phyloP scores from a whole-genome alignment of 2,888 invertebrate genomes.

The Lutraria lutraria region DNA sequence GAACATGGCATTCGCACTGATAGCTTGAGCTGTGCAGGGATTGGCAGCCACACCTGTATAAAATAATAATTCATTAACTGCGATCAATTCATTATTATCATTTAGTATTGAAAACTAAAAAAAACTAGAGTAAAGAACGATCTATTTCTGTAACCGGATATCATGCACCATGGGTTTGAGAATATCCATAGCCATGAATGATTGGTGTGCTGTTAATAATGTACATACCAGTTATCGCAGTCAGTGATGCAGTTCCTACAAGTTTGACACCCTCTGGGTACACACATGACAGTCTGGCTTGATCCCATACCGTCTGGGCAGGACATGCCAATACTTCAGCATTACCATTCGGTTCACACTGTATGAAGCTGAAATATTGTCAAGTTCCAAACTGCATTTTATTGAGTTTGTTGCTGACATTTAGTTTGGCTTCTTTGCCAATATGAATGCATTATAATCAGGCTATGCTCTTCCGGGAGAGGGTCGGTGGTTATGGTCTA shows the following conservation, averaged over 20 bases:
- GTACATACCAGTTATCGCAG: background rate
- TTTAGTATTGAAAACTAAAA: background rate
- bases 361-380: constrained; percentile 67
- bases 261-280: constrained; percentile 43
- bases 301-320: constrained; percentile 75
- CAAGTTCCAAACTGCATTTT: background rate
- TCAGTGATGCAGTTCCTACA: background rate
- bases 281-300: constrained; percentile 73
- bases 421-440: no score
- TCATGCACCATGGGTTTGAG: background rate
- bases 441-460: no score
- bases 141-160: background rate
- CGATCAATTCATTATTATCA: background rate
- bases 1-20: constrained; percentile 56
- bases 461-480: no score
- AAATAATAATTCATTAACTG: background rate
- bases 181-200: background rate
- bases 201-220: background rate
- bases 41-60: background rate
- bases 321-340: constrained; percentile 74
- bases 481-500: no score
- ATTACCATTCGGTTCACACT: constrained; percentile 73
- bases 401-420: no score
- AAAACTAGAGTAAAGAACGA: background rate
- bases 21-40: background rate